phyloP scores from a whole-genome alignment of 2,888 invertebrate species.

The Polia nebulosa region DNA sequence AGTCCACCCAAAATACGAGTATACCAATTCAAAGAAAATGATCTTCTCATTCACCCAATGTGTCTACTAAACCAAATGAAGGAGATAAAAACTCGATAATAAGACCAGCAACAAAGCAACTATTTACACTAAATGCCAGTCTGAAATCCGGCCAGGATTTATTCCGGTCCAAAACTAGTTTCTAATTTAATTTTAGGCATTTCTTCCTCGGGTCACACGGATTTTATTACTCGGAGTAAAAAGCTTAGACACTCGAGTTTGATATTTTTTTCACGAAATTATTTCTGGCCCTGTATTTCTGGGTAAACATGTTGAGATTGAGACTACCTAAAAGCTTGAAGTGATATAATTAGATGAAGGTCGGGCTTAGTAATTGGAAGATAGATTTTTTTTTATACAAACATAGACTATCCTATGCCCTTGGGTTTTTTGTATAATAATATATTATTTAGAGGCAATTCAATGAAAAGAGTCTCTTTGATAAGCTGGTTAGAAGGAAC shows the following conservation, averaged over 20 bases:
- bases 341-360: not conserved
- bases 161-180: conserved; percentile 11
- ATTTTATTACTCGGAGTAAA: conserved; percentile 37
- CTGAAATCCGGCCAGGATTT: conserved; percentile 35
- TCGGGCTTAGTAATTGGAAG: not conserved
- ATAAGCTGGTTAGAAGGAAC: conserved; percentile 39
- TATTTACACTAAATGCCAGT: conserved; percentile 25
- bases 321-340: not conserved
- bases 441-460: conserved; percentile 3
- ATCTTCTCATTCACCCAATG: not conserved
- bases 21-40: not conserved
- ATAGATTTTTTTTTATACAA: not conserved
- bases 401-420: not conserved
- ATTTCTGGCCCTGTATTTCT: not conserved
- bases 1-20: not conserved
- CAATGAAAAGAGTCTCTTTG: conserved; percentile 6
- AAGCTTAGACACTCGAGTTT: conserved; percentile 11
- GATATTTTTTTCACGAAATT: conserved; percentile 10
- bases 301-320: not conserved
- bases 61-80: not conserved
- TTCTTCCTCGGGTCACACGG: conserved; percentile 7
- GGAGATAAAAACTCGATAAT: conserved; percentile 8
- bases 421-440: not conserved
- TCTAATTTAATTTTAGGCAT: conserved; percentile 49
- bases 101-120: conserved; percentile 23